phyloP scores from a whole-genome alignment of 2,888 invertebrate genomes.

The Eledone cirrhosa region DNA sequence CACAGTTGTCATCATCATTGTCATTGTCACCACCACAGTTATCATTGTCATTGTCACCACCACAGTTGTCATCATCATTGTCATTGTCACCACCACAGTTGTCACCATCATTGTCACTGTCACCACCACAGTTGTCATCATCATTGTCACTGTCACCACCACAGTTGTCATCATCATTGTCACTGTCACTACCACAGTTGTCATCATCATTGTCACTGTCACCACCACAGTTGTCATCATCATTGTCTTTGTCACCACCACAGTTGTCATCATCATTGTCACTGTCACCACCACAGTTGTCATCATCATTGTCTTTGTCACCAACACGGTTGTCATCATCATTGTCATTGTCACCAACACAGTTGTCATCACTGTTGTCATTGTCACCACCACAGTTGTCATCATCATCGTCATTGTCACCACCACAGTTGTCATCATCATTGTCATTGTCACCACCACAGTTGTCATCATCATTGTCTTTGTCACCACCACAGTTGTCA shows the following conservation, averaged over 20 bases:
- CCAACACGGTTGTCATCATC: background rate
- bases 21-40: too few relatives aligned
- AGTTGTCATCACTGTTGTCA: too few relatives aligned
- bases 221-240: too few relatives aligned
- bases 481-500: background rate
- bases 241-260: background rate
- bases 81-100: background rate
- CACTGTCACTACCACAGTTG: background rate
- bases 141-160: too few relatives aligned
- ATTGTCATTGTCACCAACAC: background rate
- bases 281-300: background rate
- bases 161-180: background rate
- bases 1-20: too few relatives aligned
- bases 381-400: background rate
- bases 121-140: background rate
- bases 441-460: background rate
- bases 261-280: background rate
- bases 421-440: background rate
- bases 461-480: background rate
- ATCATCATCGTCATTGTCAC: background rate
- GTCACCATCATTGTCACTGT: background rate
- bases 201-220: conserved; percentile 6
- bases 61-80: background rate
- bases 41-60: too few relatives aligned
- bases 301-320: conserved; percentile 1